phyloP scores from a whole-genome alignment of 1,140 invertebrate genomes.

The Plutomurus gul region DNA sequence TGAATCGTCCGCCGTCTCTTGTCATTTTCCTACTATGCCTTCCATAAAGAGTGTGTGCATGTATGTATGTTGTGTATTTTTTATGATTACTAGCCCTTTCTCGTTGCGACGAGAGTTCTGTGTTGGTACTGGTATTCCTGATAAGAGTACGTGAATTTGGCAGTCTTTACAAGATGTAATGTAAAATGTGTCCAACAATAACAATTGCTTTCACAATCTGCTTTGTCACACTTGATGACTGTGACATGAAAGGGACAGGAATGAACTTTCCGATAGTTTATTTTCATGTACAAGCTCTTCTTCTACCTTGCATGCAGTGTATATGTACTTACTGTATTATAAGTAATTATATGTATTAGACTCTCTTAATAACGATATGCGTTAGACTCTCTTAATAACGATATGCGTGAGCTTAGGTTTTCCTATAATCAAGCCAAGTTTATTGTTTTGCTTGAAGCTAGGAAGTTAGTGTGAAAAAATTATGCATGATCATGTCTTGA shows the following conservation, averaged over 20 bases:
- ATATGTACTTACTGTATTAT: background rate
- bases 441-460: background rate
- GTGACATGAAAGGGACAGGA: conserved; percentile 30
- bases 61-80: background rate
- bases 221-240: conserved; percentile 36
- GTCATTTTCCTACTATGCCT: background rate
- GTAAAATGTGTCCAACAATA: conserved; percentile 10
- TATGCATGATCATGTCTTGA: conserved; percentile 41
- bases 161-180: background rate
- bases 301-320: background rate
- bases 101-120: background rate
- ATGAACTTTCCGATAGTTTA: background rate
- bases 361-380: background rate
- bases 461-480: background rate
- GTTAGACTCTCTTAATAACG: background rate
- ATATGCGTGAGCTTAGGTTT: background rate
- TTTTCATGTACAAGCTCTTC: background rate
- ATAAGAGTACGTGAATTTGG: background rate
- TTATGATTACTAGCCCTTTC: background rate
- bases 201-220: conserved; percentile 15
- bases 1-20: background rate
- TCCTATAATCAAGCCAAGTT: too few species aligned
- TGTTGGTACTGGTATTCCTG: background rate
- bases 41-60: background rate
- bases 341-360: background rate